Percentiles rank a stretch among this genome's conserved stretches.
Evolutionary conservation across 2,888 invertebrate genomes (phyloP).

Genomic region (Platerodrilus igneus): DNA sequence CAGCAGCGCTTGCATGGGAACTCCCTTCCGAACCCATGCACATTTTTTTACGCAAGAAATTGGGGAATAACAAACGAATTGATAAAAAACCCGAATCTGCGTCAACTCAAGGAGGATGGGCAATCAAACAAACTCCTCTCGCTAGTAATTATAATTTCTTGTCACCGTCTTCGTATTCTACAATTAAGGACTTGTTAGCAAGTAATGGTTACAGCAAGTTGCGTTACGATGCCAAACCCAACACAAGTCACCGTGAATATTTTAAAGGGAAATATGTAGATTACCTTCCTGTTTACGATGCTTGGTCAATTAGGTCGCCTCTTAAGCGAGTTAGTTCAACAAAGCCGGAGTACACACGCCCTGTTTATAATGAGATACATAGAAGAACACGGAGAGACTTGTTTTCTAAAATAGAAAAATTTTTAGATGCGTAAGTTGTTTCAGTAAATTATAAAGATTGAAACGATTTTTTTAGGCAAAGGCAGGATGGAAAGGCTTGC

Average conservation of each 20-base stretch:
- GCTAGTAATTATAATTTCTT: conserved; percentile 17
- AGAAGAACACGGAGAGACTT: conserved; percentile 58
- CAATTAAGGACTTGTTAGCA: conserved; percentile 12
- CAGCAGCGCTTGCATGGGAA: conserved; percentile 73
- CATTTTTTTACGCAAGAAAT: conserved; percentile 28
- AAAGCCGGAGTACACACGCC: conserved; percentile 21
- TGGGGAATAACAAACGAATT: conserved; percentile 17
- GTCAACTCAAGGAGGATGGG: conserved; percentile 30
- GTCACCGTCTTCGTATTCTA: neutral
- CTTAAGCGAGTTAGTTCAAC: conserved; percentile 17
- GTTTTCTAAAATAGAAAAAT: conserved; percentile 58
- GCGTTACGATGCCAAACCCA: conserved; percentile 13
- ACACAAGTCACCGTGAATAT: conserved; percentile 18
- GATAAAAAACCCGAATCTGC: conserved; percentile 19
- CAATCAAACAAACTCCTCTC: conserved; percentile 23
- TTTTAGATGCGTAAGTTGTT: conserved; percentile 58
- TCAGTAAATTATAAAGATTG: neutral
- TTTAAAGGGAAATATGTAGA: conserved; percentile 21
- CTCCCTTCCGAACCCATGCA: conserved; percentile 60
- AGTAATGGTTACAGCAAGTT: conserved; percentile 16
- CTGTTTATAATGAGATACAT: conserved; percentile 50
- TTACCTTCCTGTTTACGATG: conserved; percentile 22
- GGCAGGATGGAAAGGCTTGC: conserved; percentile 55
- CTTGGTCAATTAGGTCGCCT: conserved; percentile 14
- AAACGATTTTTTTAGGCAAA: conserved; percentile 38